These are phyloP conservation scores for Caenorhabditis inopinata DNA, from an alignment of 1,140 invertebrate genomes.

Conservation along the genomic window DNA sequence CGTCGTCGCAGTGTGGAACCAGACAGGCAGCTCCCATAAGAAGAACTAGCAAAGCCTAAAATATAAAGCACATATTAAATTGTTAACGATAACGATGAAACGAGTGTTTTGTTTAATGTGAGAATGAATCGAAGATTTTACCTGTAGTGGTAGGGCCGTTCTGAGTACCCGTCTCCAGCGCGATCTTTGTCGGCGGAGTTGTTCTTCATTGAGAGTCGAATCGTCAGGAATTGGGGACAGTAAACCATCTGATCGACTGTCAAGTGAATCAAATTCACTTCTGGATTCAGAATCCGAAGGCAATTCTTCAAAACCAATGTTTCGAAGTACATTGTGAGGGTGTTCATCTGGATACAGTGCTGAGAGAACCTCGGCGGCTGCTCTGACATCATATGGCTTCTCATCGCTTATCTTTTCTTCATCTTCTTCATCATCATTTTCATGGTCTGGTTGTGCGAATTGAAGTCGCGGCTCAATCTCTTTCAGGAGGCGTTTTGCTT, in stretches of 20 bases:
- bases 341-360: slow-evolving; percentile 55
- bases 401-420: slow-evolving; percentile 26
- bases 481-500: slow-evolving; percentile 34
- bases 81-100: no score
- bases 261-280: slow-evolving; percentile 38
- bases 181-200: slow-evolving; percentile 52
- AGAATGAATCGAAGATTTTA: no score
- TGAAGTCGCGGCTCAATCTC: slow-evolving; percentile 7
- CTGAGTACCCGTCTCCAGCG: slow-evolving; percentile 61
- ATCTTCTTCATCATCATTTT: slow-evolving; percentile 31
- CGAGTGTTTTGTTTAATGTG: no score
- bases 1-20: slow-evolving; percentile 63
- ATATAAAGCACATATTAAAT: not conserved
- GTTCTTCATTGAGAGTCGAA: slow-evolving; percentile 37
- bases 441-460: not conserved
- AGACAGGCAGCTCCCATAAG: slow-evolving; percentile 61
- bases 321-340: slow-evolving; percentile 55
- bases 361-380: slow-evolving; percentile 58
- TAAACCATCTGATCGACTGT: slow-evolving; percentile 34
- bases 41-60: slow-evolving; percentile 62
- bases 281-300: slow-evolving; percentile 42
- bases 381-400: slow-evolving; percentile 51
- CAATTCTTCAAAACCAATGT: slow-evolving; percentile 52
- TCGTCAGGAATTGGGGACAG: slow-evolving; percentile 53
- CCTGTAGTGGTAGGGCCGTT: slow-evolving; percentile 62